A percentile compares a stretch with the other conserved stretches of the same genome.
Conservation (phyloP, 2,888 invertebrate species). For the Caenorhabditis sulstoni region DNA sequence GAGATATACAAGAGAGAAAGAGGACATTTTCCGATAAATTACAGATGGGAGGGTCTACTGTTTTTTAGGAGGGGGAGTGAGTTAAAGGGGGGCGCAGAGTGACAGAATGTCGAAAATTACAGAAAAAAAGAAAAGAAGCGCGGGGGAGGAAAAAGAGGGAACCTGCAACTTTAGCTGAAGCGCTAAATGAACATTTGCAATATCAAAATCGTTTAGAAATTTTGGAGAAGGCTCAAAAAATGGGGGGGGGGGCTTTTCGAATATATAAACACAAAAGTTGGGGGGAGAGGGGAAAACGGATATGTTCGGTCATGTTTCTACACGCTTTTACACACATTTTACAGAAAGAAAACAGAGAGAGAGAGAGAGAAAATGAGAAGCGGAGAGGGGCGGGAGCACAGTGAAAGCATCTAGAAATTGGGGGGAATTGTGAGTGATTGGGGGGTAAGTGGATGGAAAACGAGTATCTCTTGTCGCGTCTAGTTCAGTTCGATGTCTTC, state of each 20-base stretch:
- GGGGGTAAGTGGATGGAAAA: background rate
- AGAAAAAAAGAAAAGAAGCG: slow-evolving; percentile 8
- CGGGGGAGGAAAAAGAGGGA: slow-evolving; percentile 9
- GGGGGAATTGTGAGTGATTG: background rate
- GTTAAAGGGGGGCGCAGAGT: slow-evolving; percentile 17
- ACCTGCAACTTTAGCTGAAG: slow-evolving; percentile 59
- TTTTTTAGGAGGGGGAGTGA: slow-evolving; percentile 8
- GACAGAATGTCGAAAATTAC: slow-evolving; percentile 18
- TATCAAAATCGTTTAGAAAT: slow-evolving; percentile 3
- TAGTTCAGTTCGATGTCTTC: slow-evolving; percentile 59
- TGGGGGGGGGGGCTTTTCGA: slow-evolving; percentile 19
- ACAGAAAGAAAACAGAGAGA: slow-evolving; percentile 22
- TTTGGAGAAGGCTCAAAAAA: too few species aligned
- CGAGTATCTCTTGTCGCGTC: background rate
- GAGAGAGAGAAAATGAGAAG: background rate
- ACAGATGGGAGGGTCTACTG: slow-evolving; percentile 4
- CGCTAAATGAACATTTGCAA: slow-evolving; percentile 52
- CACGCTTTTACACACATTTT: slow-evolving; percentile 53
- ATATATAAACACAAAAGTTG: slow-evolving; percentile 45
- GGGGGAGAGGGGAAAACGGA: slow-evolving; percentile 12
- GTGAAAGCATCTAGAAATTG: slow-evolving; percentile 40
- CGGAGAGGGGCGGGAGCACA: slow-evolving; percentile 27
- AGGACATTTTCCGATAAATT: slow-evolving; percentile 13
- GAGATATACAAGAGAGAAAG: background rate
- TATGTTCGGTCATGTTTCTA: slow-evolving; percentile 58